Conservation (phyloP, 2,113 vertebrate genomes). For the Misgurnus anguillicaudatus region DNA sequence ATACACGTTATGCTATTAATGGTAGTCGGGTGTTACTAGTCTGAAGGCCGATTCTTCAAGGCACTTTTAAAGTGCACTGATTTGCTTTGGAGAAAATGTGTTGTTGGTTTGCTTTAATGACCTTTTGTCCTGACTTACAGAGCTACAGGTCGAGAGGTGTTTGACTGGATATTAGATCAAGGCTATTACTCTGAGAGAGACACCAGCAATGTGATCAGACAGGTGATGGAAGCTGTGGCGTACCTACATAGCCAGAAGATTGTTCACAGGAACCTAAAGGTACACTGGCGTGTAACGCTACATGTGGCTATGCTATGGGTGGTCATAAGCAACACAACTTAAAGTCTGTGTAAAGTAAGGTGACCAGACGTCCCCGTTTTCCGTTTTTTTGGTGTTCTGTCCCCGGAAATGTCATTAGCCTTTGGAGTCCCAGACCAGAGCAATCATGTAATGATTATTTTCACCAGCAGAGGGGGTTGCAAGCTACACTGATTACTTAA, state of each 20-base stretch:
- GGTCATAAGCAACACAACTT: conserved; percentile 24
- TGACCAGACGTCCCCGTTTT: too few species aligned
- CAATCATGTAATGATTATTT: too few species aligned
- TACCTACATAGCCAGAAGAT: conserved; percentile 97
- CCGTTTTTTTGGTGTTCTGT: too few species aligned
- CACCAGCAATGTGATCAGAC: conserved; percentile 97
- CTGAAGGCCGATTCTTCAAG: too few species aligned
- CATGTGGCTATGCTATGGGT: conserved; percentile 11
- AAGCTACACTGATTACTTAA: too few species aligned
- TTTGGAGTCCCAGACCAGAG: too few species aligned
- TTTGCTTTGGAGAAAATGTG: too few species aligned
- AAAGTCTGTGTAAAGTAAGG: too few species aligned
- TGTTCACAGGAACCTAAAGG: conserved; percentile 97
- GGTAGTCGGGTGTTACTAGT: background rate
- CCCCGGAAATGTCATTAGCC: too few species aligned
- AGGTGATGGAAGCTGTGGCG: conserved; percentile 94
- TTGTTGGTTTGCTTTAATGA: too few species aligned
- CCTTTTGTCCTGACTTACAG: conserved; percentile 63
- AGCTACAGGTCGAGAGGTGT: conserved; percentile 95
- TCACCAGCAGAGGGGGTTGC: too few species aligned
- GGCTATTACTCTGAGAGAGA: conserved; percentile 97
- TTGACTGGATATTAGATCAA: conserved; percentile 99
- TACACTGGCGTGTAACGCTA: conserved; percentile 50
- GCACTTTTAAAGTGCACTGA: too few species aligned
- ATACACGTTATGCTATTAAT: background rate